These are phyloP conservation scores for Galeruca laticollis DNA, from an alignment of 2,888 invertebrate species.

Conservation along the genomic window DNA sequence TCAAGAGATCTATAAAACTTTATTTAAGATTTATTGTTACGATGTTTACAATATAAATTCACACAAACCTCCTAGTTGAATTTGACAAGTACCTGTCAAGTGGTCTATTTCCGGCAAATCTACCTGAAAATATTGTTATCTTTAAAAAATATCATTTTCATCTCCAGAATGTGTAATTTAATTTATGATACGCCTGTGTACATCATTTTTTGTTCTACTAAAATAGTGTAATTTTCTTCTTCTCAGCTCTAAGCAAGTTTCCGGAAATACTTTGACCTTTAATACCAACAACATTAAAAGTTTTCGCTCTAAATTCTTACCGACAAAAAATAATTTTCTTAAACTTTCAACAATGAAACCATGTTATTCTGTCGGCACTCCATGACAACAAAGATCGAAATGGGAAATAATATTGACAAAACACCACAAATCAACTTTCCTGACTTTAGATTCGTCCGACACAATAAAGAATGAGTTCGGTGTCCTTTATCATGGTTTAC, in stretches of 20 bases:
- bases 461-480: conserved; percentile 15
- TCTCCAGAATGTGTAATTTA: too few species aligned
- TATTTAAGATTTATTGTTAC: neutral
- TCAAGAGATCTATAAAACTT: neutral
- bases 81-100: conserved; percentile 17
- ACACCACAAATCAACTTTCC: conserved; percentile 30
- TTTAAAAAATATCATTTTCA: too few species aligned
- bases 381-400: conserved; percentile 24
- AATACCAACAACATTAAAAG: too few species aligned
- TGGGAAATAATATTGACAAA: conserved; percentile 33
- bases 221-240: too few species aligned
- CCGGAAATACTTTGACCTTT: too few species aligned
- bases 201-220: too few species aligned
- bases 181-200: too few species aligned
- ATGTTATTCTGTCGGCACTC: conserved; percentile 17
- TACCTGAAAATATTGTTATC: neutral
- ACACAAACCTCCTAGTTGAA: neutral
- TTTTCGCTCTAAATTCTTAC: neutral
- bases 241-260: too few species aligned
- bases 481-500: conserved; percentile 15
- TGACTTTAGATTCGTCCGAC: conserved; percentile 19
- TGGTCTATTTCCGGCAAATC: neutral
- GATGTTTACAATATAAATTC: conserved; percentile 11
- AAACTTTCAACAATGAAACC: conserved; percentile 9
- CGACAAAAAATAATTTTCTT: neutral